A percentile compares a stretch with the other conserved stretches of the same genome.
These are phyloP conservation scores for Synergus japonicus DNA, from an alignment of 2,888 invertebrate genomes.

Conservation along the genomic window DNA sequence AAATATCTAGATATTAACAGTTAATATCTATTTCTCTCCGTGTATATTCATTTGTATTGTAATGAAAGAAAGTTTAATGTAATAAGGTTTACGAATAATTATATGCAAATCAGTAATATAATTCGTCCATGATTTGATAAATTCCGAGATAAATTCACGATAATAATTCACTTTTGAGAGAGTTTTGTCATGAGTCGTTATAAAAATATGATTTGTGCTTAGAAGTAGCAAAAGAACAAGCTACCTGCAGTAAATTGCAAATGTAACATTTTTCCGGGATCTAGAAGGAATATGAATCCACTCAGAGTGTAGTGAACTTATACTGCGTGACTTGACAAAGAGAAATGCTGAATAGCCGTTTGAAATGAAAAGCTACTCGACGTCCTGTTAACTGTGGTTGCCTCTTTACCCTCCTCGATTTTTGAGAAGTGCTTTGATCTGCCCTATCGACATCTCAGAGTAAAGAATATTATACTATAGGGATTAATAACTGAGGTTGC, in stretches of 20 bases:
- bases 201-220: constrained; percentile 5
- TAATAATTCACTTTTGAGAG: too few species aligned
- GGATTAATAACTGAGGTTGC: constrained; percentile 46
- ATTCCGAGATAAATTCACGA: too few species aligned
- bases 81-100: too few species aligned
- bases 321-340: constrained; percentile 74
- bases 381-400: constrained; percentile 51
- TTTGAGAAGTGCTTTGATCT: constrained; percentile 64
- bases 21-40: too few species aligned
- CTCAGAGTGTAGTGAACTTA: constrained; percentile 14
- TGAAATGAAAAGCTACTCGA: constrained; percentile 66
- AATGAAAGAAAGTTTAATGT: too few species aligned
- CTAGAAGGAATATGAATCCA: not conserved
- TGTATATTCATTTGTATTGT: not conserved
- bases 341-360: constrained; percentile 64
- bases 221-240: not conserved
- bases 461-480: constrained; percentile 46
- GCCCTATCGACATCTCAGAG: constrained; percentile 73
- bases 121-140: too few species aligned
- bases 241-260: not conserved
- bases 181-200: not conserved
- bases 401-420: constrained; percentile 47
- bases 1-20: too few species aligned
- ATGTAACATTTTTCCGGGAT: not conserved
- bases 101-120: too few species aligned